Percentiles rank a stretch among this genome's conserved stretches.
Conservation (phyloP, 2,888 invertebrate genomes). For the Odontocolon sp. region DNA sequence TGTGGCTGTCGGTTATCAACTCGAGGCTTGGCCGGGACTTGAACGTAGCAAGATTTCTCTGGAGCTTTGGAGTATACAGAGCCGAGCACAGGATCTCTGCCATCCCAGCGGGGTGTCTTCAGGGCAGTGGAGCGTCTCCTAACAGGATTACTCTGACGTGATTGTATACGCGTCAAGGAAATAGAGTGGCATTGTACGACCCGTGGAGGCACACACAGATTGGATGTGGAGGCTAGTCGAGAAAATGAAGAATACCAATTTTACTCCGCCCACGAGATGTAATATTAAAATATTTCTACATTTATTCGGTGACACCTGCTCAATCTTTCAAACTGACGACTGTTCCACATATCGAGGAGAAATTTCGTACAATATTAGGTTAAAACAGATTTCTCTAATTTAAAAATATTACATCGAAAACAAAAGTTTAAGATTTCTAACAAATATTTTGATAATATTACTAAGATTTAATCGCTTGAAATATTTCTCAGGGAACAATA, state of each 20-base stretch:
- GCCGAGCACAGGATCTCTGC: constrained; percentile 58
- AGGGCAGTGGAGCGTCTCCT: constrained; percentile 75
- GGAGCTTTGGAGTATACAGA: constrained; percentile 25
- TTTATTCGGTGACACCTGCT: constrained; percentile 57
- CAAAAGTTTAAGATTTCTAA: no score
- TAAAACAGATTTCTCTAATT: background rate
- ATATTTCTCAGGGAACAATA: no score
- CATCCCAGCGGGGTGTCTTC: constrained; percentile 74
- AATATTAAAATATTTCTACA: constrained; percentile 67
- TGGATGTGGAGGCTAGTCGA: constrained; percentile 36
- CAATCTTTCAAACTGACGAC: constrained; percentile 36
- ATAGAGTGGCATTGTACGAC: constrained; percentile 77
- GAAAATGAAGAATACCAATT: constrained; percentile 74
- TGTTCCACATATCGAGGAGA: background rate
- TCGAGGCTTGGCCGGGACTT: constrained; percentile 45
- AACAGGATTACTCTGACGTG: constrained; percentile 79
- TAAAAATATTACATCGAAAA: background rate
- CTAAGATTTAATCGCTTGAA: no score
- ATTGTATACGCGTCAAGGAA: constrained; percentile 80
- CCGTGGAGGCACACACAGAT: constrained; percentile 46
- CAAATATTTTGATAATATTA: no score
- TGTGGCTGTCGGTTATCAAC: constrained; percentile 50
- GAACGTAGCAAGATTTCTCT: constrained; percentile 13
- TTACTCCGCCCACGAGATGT: constrained; percentile 57
- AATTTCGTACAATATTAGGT: background rate